These are phyloP conservation scores for human DNA, from an alignment of 2,113 vertebrate genomes.

Conservation along the genomic window DNA sequence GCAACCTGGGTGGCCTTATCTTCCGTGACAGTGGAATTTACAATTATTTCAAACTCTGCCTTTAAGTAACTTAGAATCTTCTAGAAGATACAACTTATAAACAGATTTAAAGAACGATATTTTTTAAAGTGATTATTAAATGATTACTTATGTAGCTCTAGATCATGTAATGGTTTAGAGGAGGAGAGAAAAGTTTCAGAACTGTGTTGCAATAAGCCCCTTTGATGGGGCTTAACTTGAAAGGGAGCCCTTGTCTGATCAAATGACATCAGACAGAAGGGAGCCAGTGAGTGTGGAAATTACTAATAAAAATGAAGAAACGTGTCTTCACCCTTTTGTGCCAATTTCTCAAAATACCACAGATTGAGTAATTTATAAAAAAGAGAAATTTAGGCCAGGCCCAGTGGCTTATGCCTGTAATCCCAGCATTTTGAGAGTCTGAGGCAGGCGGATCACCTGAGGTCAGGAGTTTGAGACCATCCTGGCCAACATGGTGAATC, in stretches of 20 bases:
- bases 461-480: no score
- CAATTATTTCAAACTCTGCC: neutral
- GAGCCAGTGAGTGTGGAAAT: neutral
- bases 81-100: neutral
- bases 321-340: neutral
- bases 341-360: neutral
- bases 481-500: no score
- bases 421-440: no score
- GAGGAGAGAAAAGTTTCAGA: neutral
- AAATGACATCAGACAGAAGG: neutral
- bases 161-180: neutral
- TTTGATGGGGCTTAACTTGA: neutral
- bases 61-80: neutral
- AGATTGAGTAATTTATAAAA: neutral
- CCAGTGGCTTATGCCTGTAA: no score
- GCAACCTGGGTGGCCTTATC: neutral
- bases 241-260: neutral
- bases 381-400: no score
- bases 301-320: neutral
- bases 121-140: neutral
- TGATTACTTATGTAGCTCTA: neutral
- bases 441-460: no score
- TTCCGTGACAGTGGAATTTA: neutral
- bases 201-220: neutral
- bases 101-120: neutral